Base-by-base conservation (phyloP, 2,113 vertebrate species). In the Paraplagusia blochii region DNA sequence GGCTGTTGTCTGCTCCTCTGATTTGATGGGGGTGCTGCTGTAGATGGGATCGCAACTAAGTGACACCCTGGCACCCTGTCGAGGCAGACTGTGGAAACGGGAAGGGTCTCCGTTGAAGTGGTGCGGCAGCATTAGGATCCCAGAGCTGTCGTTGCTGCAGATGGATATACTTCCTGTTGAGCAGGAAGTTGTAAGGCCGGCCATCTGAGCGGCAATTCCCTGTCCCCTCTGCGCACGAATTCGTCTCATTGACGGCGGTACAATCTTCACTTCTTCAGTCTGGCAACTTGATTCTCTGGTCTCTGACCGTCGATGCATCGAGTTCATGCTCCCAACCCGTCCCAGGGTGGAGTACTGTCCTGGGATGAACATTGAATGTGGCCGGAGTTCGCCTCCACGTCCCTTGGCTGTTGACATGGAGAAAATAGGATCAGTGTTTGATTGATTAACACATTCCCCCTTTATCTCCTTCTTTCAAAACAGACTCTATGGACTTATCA, bases 171-270 rank as follows among this genome's bases (percentile, higher is more conserved):
- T 96, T 73, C 92, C 94, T 4, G 88, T 84, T 0, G 96, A 97
- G 17, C 94, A 95, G 39, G 94, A 96, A 66, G 87, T 85, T 2
- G 93, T 93, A 57, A 97, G 87, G 52, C 92, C 93, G 8, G 93
- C 91, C 93, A 98, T 96, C 81, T 97, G 94, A 60, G 95, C 94
- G 0, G 96, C 95, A 11, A 99, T 96, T 38, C 97, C 95, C 50
- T 97, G 94, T 38, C 97, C 97, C 60, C 92, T 92, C 76, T 99
- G 95, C 0, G 96, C 95, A 12, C 97, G 84, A 79, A 99, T 99
- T 72, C 96, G 93, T 65, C 97, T 91, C 88, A 99, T 86, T 0
- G 95, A 98, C 7, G 97, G 97, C 0, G 95, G 96, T 0, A 98
- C 93, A 0, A 98, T 77, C 82, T 94, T 96, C 33, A 93, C 79